Evolutionary conservation across 2,113 vertebrate genomes (phyloP).

Genomic region (Cyphomyrus plagiostoma): DNA sequence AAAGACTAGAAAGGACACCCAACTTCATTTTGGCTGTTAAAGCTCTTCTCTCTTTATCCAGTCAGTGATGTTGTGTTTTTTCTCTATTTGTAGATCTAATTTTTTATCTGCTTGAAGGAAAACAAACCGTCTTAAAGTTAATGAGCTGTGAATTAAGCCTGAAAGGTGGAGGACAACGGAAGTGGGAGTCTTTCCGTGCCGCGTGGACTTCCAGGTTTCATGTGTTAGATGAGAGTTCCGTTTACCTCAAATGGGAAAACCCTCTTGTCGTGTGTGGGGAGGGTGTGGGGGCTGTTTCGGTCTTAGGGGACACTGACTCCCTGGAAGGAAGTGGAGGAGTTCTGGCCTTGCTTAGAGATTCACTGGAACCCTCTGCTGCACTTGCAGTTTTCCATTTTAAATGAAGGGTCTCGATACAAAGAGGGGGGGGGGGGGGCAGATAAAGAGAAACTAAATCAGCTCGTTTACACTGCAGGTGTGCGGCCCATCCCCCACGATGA

Average conservation of each 20-base stretch:
- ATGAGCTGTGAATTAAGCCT: conserved; percentile 63
- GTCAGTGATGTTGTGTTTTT: conserved; percentile 17
- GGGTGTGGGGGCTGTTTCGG: not conserved
- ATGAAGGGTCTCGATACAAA: not conserved
- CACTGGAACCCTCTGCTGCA: conserved; percentile 41
- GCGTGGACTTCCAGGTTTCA: conserved; percentile 25
- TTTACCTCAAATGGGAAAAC: conserved; percentile 26
- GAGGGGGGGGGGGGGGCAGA: not conserved
- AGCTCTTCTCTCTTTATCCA: conserved; percentile 26
- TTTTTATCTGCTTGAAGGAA: conserved; percentile 35
- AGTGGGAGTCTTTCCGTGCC: conserved; percentile 24
- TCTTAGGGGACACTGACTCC: conserved; percentile 27
- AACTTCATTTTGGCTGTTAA: conserved; percentile 33
- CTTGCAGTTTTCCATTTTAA: conserved; percentile 2
- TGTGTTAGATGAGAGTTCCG: conserved; percentile 52
- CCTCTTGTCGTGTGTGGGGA: conserved; percentile 19
- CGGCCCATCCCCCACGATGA: not conserved
- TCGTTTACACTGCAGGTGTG: not conserved
- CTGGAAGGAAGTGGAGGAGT: conserved; percentile 5
- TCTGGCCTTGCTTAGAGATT: not conserved
- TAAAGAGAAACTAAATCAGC: not conserved
- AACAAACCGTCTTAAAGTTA: conserved; percentile 30
- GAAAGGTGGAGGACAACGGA: conserved; percentile 47
- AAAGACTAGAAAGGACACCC: not conserved
- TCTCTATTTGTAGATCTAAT: conserved; percentile 24